phyloP scores from a whole-genome alignment of 2,113 vertebrate genomes.

The Pseudopipra pipra region DNA sequence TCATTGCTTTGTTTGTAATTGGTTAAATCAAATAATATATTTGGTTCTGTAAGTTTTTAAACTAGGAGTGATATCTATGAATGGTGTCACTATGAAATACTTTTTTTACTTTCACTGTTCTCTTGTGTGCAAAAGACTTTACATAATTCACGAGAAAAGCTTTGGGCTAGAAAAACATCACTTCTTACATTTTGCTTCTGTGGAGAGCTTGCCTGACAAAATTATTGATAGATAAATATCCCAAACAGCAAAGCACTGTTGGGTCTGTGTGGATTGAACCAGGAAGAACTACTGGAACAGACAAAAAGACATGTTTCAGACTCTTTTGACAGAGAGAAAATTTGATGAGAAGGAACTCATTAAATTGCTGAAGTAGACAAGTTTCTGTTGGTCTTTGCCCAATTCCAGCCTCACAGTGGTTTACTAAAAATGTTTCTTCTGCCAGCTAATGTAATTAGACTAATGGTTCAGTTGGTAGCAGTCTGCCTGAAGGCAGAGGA shows the following conservation, averaged over 20 bases:
- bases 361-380: background rate
- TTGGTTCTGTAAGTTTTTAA: background rate
- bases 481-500: background rate
- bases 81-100: background rate
- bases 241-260: background rate
- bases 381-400: background rate
- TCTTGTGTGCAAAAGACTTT: background rate
- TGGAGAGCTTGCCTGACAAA: background rate
- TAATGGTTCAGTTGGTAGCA: background rate
- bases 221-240: background rate
- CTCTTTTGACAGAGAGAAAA: background rate
- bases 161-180: background rate
- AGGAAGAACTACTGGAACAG: background rate
- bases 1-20: background rate
- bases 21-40: background rate
- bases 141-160: background rate
- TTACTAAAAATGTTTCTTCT: background rate
- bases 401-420: background rate
- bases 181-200: background rate
- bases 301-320: background rate
- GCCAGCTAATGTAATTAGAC: background rate
- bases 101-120: background rate
- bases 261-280: background rate
- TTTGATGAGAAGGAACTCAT: background rate
- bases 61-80: background rate